A percentile compares a stretch with the other conserved stretches of the same genome.
Evolutionary conservation across 2,888 invertebrate genomes (phyloP).

Genomic region (Ennomos erosarius): DNA sequence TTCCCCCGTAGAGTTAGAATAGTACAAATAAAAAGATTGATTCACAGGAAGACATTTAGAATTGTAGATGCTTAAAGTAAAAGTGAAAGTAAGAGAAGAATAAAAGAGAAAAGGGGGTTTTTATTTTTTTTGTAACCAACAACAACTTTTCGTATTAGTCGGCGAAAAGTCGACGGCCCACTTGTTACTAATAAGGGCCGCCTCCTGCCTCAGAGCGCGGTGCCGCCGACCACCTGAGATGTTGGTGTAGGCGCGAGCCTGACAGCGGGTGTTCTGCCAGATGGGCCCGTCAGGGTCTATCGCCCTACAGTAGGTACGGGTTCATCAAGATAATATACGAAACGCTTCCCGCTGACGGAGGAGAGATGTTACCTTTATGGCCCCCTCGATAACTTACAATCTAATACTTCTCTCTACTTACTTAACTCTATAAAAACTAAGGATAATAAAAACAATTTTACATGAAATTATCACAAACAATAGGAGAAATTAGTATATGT

Average conservation of each 20-base stretch:
- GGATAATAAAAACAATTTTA: neutral
- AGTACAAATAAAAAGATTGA: neutral
- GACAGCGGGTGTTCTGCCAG: neutral
- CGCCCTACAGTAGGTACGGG: neutral
- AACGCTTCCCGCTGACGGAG: constrained; percentile 6
- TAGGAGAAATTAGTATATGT: constrained; percentile 4
- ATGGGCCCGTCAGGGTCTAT: neutral
- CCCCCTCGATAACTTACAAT: neutral
- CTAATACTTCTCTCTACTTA: neutral
- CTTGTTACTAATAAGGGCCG: neutral
- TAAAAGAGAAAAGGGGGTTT: constrained; percentile 5
- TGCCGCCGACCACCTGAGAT: neutral
- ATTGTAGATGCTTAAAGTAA: neutral
- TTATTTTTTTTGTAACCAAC: constrained; percentile 14
- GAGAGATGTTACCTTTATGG: neutral
- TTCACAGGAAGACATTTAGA: neutral
- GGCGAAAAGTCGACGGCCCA: neutral
- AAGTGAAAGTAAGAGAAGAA: constrained; percentile 1
- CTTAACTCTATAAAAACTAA: neutral
- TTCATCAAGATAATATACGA: neutral
- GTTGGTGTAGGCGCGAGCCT: neutral
- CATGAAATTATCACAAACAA: neutral
- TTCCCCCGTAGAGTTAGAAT: constrained; percentile 7
- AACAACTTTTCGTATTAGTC: constrained; percentile 9
- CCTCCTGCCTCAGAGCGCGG: neutral